Percentiles rank a stretch among this genome's conserved stretches.
Evolutionary conservation across 2,113 vertebrate species (phyloP).

Genomic region (Cavia aperea): DNA sequence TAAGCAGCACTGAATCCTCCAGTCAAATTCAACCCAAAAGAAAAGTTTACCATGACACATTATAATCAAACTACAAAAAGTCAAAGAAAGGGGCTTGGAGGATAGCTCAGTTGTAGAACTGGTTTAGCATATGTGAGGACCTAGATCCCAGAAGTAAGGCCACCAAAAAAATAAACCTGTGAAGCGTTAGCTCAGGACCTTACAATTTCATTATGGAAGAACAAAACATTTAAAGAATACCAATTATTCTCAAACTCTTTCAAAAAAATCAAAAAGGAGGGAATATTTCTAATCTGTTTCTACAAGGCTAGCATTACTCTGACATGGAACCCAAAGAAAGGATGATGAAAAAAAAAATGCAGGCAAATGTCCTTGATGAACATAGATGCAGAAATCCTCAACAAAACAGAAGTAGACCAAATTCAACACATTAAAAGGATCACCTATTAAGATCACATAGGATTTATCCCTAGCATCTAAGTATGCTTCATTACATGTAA

Average conservation of each 20-base stretch:
- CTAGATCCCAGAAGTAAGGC: background rate
- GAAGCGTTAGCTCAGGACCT: background rate
- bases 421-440: background rate
- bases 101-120: background rate
- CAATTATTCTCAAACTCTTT: background rate
- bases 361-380: background rate
- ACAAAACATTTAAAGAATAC: background rate
- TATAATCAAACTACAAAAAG: background rate
- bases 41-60: background rate
- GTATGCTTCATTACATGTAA: background rate
- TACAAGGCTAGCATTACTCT: background rate
- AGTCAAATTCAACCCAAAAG: background rate
- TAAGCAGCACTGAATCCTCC: background rate
- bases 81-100: background rate
- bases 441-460: background rate
- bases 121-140: background rate
- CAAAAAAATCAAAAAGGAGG: background rate
- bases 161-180: background rate
- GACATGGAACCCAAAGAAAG: background rate
- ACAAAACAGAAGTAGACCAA: background rate
- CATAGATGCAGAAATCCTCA: background rate
- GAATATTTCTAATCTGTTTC: background rate
- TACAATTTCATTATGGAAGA: background rate
- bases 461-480: background rate
- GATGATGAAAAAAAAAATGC: background rate